Base-by-base conservation (phyloP, 2,888 invertebrate species). In the Rotaria macrura region DNA sequence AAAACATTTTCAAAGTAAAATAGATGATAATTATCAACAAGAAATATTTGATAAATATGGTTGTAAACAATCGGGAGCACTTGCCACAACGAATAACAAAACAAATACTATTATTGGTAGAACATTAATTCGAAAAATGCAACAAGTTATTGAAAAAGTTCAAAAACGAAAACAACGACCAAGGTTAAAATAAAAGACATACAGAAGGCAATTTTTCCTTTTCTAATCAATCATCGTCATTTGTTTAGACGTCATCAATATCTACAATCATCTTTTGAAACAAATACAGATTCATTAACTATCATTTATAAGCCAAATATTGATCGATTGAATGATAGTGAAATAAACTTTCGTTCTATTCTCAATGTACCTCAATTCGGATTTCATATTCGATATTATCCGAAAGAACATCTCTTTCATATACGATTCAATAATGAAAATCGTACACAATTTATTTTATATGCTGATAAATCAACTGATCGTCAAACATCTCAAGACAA, bases 121-220 rank as follows among this genome's bases (percentile, higher is more conserved):
- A 43, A 40, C 79, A 43, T 79, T 79, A 43, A 79, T 79, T 25
- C 79, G 79, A 12, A 79, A 79, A 43, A 79, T 79, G 79, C 79
- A 79, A n/a, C 79, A 79, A 43, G 40, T 79, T n/a, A 79, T 79
- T 43, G 79, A 79, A n/a, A 79, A 79, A 43, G 79, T 79, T n/a
- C 79, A 79, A 79, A 38, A 17, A 38, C 79, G 79, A 12, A 79
- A 79, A 79, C n/a, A 14, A 43, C 79, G 79, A 43, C 25, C 79
- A 43, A 43, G 79, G 43, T 43, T n/a, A 79, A 52, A 52, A 6
- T n/a, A 43, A 79, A 23, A 52, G 5, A 23, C 10, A 17, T 49
- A 17, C 49, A 49, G 17, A 49, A 49, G 47, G 47, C 9, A 47
- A 47, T 47, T 47, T 9, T 17, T 17, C 4, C 49, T 49, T 49